Percentiles rank a stretch among this genome's conserved stretches.
Conservation (phyloP, 2,113 vertebrate genomes). For the Microcebus lehilahytsara region DNA sequence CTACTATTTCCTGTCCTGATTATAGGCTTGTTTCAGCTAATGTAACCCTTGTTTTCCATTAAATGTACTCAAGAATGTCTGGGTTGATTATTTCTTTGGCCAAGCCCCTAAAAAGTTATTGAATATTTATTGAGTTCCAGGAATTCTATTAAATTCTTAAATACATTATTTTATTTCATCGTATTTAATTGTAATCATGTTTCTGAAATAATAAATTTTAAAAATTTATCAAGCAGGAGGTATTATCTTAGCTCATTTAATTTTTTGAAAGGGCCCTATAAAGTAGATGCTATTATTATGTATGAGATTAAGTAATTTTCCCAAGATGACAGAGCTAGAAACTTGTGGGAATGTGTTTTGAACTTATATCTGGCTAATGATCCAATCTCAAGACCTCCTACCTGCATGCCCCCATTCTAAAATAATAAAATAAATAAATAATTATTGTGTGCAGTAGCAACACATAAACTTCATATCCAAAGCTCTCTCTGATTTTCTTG, state of each 20-base stretch:
- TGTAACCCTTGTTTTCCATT: slow-evolving; percentile 51
- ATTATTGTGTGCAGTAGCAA: neutral
- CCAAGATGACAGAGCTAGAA: neutral
- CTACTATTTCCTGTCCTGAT: slow-evolving; percentile 65
- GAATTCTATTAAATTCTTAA: slow-evolving; percentile 42
- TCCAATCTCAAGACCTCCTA: neutral
- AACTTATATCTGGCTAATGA: neutral
- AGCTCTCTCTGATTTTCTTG: neutral
- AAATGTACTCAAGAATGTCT: slow-evolving; percentile 44
- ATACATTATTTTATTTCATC: slow-evolving; percentile 31
- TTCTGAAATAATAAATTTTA: slow-evolving; percentile 19
- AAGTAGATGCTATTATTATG: neutral
- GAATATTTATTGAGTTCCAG: slow-evolving; percentile 58
- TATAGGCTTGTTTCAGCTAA: slow-evolving; percentile 54
- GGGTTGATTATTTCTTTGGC: slow-evolving; percentile 62
- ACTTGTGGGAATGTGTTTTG: neutral
- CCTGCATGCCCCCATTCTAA: neutral
- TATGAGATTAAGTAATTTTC: neutral
- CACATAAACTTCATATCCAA: neutral
- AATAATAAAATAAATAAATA: neutral
- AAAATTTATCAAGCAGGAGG: neutral
- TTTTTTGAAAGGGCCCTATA: neutral
- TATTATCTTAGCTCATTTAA: neutral
- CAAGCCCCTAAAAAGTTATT: slow-evolving; percentile 5
- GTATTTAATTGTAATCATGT: neutral